Percentiles rank a stretch among this genome's conserved stretches.
phyloP scores from a whole-genome alignment of 2,888 invertebrate species.

The Cheiracanthium punctorium region DNA sequence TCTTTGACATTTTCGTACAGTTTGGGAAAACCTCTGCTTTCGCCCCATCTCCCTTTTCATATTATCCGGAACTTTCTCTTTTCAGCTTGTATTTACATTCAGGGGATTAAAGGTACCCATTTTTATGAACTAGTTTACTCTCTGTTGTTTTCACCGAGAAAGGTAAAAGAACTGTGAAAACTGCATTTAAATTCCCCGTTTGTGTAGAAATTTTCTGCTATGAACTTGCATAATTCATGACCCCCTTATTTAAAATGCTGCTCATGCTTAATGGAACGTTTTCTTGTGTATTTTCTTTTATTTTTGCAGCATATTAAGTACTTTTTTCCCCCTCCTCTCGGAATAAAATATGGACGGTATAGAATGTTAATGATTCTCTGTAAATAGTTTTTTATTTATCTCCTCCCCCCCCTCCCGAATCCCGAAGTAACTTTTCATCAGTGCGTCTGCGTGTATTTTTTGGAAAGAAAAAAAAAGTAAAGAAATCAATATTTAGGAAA shows the following conservation, averaged over 20 bases:
- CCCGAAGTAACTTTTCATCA: constrained; percentile 2
- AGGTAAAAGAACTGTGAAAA: constrained; percentile 7
- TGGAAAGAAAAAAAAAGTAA: background rate
- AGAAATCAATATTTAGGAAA: background rate
- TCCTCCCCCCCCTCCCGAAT: too few relatives aligned
- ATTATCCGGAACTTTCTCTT: background rate
- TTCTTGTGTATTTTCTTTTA: background rate
- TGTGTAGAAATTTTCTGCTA: background rate
- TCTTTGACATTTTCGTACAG: too few relatives aligned
- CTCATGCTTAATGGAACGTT: background rate
- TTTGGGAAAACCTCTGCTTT: too few relatives aligned
- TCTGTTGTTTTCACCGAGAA: constrained; percentile 4
- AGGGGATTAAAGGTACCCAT: background rate
- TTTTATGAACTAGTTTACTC: constrained; percentile 4
- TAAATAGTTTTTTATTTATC: constrained; percentile 12
- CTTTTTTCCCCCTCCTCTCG: background rate
- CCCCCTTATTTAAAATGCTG: background rate
- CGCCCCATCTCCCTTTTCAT: background rate
- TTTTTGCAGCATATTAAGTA: background rate
- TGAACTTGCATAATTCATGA: constrained; percentile 15
- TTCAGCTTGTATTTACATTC: background rate
- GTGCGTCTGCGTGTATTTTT: constrained; percentile 15
- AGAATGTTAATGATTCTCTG: constrained; percentile 8
- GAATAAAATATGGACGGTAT: background rate
- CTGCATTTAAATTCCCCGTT: constrained; percentile 8